These are phyloP conservation scores for Marcusenius ussheri DNA, from an alignment of 2,113 vertebrate species.

Conservation along the genomic window DNA sequence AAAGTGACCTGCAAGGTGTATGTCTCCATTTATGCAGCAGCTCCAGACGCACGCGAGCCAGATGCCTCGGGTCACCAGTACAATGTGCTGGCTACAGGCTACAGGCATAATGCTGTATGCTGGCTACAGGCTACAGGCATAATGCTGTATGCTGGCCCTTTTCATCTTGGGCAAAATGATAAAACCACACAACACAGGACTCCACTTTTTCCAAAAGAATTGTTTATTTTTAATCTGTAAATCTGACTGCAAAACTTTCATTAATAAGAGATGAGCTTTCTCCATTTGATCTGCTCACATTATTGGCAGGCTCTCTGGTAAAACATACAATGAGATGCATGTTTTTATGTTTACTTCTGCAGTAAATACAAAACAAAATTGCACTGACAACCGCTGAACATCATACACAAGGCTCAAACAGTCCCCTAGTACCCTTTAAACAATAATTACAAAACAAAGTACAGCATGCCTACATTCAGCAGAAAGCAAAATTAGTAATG, in stretches of 20 bases:
- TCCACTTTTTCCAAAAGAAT: slow-evolving; percentile 43
- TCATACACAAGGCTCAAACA: slow-evolving; percentile 25
- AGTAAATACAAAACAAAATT: slow-evolving; percentile 27
- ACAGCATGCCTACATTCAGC: slow-evolving; percentile 39
- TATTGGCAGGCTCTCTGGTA: slow-evolving; percentile 35
- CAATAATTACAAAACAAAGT: slow-evolving; percentile 19
- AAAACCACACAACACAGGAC: background rate
- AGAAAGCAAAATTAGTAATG: slow-evolving; percentile 31
- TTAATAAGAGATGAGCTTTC: slow-evolving; percentile 47
- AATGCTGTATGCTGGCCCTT: background rate
- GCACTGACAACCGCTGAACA: slow-evolving; percentile 32
- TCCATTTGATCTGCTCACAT: slow-evolving; percentile 35
- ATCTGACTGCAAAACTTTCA: slow-evolving; percentile 54
- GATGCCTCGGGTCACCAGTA: background rate
- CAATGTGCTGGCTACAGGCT: background rate
- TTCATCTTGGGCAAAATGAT: background rate
- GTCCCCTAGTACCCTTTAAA: slow-evolving; percentile 23
- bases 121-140: background rate
- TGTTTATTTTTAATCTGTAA: slow-evolving; percentile 55
- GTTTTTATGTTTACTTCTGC: slow-evolving; percentile 27
- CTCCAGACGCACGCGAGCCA: background rate
- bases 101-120: background rate
- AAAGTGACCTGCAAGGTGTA: background rate
- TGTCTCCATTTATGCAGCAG: background rate
- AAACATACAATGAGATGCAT: slow-evolving; percentile 24